Evolutionary conservation across 1,140 invertebrate species (phyloP), one percentile per base, ranked within the genome.

Genomic region (Gonatopus flavifemur): DNA sequence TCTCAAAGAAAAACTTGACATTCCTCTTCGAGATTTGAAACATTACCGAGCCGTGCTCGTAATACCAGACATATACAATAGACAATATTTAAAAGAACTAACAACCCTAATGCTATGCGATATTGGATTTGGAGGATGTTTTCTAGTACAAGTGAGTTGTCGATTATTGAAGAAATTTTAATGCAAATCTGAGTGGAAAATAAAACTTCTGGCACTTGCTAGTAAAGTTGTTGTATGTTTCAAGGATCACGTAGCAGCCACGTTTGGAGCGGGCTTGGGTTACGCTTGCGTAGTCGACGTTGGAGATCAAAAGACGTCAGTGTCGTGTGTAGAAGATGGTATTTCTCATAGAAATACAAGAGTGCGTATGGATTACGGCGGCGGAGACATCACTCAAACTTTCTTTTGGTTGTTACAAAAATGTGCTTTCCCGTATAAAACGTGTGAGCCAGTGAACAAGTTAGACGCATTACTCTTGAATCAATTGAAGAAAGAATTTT

Each of bases 291-390:
- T 98, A 12, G 89, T 98, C 6, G 94, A 98, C 74, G 88, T 97
- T 36, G 95, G 95, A 0, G 93, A 96, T 70, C 91, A 96, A 72
- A 97, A 98, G 80, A 96, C 92, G 1, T 92, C 93, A 1, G 88
- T 98, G 12, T 95, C 92, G 9, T 98, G 95, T 80, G 93, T 97
- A 3, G 94, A 98, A 79, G 94, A 98, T 82, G 94, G 93, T 10
- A 91, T 97, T 44, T 96, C 93, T 37, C 90, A 94, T 64, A 85
- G 88, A 66, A 88, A 89, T 40, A 94, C 94, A 0, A 82, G 94
- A 66, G 83, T 92, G 37, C 72, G 86, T 41, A 82, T 96, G 78
- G 89, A 93, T 55, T 96, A 94, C 74, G 94, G 94, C 9, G 91
- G 93, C 7, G 88, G 87, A 24, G 93, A 96, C 78, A 88, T 95